A percentile compares a stretch with the other conserved stretches of the same genome.
phyloP scores from a whole-genome alignment of 1,140 invertebrate species.

The Lithobius niger region DNA sequence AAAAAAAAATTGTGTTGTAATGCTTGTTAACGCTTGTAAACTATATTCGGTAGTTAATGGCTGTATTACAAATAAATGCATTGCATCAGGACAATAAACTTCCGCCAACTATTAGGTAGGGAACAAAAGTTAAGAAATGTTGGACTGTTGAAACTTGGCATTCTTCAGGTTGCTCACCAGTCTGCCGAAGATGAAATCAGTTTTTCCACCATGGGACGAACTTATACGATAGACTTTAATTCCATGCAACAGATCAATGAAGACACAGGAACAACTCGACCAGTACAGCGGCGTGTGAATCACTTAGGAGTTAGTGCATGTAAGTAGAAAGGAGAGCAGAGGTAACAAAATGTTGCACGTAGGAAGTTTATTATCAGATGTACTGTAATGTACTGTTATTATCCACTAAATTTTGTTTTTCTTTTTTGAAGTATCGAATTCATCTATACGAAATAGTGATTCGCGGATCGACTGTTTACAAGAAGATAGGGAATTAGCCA shows the following conservation, averaged over 20 bases:
- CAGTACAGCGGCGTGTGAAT: constrained; percentile 58
- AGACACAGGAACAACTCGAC: constrained; percentile 81
- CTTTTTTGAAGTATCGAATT: constrained; percentile 15
- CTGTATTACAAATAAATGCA: no score
- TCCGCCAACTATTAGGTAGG: not conserved
- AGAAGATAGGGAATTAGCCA: constrained; percentile 52
- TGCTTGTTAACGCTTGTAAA: no score
- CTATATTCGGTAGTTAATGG: no score
- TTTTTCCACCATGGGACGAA: constrained; percentile 74
- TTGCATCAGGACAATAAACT: no score
- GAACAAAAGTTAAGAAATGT: not conserved
- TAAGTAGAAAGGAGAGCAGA: no score
- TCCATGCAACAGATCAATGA: constrained; percentile 98
- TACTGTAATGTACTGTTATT: no score
- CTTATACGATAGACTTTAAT: constrained; percentile 90
- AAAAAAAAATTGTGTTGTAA: no score
- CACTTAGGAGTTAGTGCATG: constrained; percentile 11
- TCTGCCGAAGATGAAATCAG: constrained; percentile 90
- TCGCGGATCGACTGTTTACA: constrained; percentile 50
- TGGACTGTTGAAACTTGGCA: not conserved
- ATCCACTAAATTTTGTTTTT: no score
- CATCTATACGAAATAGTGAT: constrained; percentile 31
- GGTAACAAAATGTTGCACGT: no score
- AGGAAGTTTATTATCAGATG: no score
- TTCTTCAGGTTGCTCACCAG: constrained; percentile 68